phyloP scores from a whole-genome alignment of 2,797 vertebrate species.

The Anguilla megastoma region DNA sequence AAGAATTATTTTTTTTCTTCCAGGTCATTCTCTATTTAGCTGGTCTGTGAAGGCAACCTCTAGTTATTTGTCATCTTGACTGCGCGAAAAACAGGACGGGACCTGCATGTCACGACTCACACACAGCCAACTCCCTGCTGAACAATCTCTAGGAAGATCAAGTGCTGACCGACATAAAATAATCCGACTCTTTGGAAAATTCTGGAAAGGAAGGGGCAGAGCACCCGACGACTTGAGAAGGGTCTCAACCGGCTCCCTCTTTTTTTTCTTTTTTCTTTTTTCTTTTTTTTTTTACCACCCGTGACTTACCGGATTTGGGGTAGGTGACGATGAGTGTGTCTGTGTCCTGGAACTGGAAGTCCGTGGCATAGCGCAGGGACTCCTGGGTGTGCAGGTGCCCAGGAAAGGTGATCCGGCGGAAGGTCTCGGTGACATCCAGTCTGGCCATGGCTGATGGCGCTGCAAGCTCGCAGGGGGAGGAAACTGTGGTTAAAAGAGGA shows the following conservation, averaged over 20 bases:
- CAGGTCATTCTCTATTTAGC: neutral
- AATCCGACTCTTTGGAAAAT: neutral
- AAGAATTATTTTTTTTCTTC: neutral
- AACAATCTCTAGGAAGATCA: neutral
- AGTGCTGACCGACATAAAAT: neutral
- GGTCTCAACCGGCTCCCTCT: too few species aligned
- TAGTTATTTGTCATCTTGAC: neutral
- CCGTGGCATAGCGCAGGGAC: slow-evolving; percentile 69
- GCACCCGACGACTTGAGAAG: neutral
- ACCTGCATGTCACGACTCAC: neutral
- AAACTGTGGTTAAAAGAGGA: neutral
- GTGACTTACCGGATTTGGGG: slow-evolving; percentile 83
- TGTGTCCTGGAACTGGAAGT: slow-evolving; percentile 73
- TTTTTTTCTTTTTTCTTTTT: neutral
- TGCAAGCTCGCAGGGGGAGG: neutral
- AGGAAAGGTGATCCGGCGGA: slow-evolving; percentile 71
- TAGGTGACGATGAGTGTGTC: slow-evolving; percentile 81
- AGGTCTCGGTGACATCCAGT: slow-evolving; percentile 68
- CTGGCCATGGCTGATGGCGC: slow-evolving; percentile 64
- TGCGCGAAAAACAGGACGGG: neutral
- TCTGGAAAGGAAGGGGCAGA: neutral
- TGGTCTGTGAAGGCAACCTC: neutral
- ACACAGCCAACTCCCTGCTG: neutral
- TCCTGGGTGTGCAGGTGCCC: slow-evolving; percentile 79
- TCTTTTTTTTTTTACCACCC: neutral